Conservation (phyloP, 2,797 vertebrate genomes). For the Valencia hispanica region DNA sequence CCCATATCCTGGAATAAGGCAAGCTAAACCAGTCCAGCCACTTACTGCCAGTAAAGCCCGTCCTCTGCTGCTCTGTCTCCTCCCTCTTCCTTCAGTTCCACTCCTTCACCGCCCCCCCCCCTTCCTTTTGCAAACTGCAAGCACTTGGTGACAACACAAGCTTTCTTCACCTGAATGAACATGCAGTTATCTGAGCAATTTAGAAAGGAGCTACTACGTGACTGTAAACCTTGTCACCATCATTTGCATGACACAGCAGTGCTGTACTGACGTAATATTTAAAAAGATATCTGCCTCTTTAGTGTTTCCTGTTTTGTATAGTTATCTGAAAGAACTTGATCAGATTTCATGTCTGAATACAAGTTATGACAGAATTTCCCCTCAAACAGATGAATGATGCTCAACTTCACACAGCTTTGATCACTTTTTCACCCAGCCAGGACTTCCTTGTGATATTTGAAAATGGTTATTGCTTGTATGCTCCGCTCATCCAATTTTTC, state of each 20-base stretch:
- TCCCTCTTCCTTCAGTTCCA: slow-evolving; percentile 32
- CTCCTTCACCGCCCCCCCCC: slow-evolving; percentile 21
- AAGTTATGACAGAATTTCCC: not conserved
- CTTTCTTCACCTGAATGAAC: slow-evolving; percentile 40
- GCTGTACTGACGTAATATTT: not conserved
- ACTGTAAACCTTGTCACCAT: not conserved
- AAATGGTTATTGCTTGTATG: slow-evolving; percentile 53
- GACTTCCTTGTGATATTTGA: slow-evolving; percentile 26
- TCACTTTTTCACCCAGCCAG: slow-evolving; percentile 29
- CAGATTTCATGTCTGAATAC: not conserved
- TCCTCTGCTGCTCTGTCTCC: slow-evolving; percentile 67
- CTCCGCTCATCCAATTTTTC: slow-evolving; percentile 67
- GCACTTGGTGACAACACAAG: slow-evolving; percentile 17
- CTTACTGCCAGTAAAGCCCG: slow-evolving; percentile 78
- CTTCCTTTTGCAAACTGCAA: slow-evolving; percentile 28
- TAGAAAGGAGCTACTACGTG: not conserved
- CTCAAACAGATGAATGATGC: not conserved
- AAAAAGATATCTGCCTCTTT: not conserved
- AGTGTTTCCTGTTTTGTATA: not conserved
- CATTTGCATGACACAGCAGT: not conserved
- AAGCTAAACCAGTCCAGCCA: slow-evolving; percentile 69
- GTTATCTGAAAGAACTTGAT: not conserved
- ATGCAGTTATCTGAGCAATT: slow-evolving; percentile 1
- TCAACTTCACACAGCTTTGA: slow-evolving; percentile 6
- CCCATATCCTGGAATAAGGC: slow-evolving; percentile 73